A percentile compares a stretch with the other conserved stretches of the same genome.
phyloP scores from a whole-genome alignment of 2,113 vertebrate species.

The Prionailurus viverrinus region DNA sequence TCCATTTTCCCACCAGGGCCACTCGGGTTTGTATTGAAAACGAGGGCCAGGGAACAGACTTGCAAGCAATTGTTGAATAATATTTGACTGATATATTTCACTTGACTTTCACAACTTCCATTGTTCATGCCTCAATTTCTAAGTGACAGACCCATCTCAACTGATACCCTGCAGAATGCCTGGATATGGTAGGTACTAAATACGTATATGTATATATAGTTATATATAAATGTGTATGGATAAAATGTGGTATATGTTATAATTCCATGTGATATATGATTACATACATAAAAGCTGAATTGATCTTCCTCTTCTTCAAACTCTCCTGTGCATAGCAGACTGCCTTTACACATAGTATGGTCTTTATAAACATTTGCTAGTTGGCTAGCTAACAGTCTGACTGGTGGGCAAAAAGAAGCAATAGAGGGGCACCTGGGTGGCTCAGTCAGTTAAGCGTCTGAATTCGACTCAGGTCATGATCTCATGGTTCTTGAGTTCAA shows the following conservation, averaged over 20 bases:
- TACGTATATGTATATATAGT: too few species aligned
- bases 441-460: too few species aligned
- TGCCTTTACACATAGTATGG: background rate
- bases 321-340: background rate
- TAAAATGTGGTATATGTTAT: background rate
- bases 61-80: background rate
- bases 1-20: slow-evolving; percentile 48
- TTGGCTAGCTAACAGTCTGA: background rate
- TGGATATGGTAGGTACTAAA: background rate
- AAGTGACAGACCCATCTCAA: background rate
- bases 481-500: too few species aligned
- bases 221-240: too few species aligned
- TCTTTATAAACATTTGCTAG: background rate
- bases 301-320: background rate
- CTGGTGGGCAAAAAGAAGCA: background rate
- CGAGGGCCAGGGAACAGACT: slow-evolving; percentile 46
- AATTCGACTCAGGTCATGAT: too few species aligned
- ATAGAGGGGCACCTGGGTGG: too few species aligned
- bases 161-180: background rate
- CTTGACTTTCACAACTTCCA: background rate
- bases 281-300: background rate
- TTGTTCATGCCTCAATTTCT: background rate
- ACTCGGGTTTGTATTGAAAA: background rate
- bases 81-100: slow-evolving; percentile 4
- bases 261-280: background rate